Evolutionary conservation across 92 coral and sea anemone species (phyloP).

Genomic region (Pocillopora grandis): DNA sequence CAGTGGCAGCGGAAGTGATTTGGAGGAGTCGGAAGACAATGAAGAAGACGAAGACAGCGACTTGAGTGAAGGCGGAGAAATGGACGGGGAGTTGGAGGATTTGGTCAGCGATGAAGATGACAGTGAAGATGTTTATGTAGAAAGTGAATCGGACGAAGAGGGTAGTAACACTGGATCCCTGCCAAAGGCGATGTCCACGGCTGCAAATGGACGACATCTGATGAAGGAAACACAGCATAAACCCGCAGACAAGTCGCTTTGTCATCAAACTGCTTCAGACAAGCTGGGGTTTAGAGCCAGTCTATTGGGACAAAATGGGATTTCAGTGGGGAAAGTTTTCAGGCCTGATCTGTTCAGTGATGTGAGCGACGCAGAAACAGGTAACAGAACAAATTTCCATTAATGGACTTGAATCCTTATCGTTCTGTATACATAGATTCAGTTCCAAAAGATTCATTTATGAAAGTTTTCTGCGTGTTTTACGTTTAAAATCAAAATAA

Average conservation of each 20-base stretch:
- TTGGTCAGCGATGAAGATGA: constrained; percentile 76
- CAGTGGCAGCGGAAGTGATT: constrained; percentile 86
- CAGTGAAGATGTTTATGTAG: constrained; percentile 87
- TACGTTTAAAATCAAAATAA: too few relatives aligned
- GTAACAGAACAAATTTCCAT: constrained; percentile 36
- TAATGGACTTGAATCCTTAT: background rate
- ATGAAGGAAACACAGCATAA: constrained; percentile 26
- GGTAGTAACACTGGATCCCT: constrained; percentile 37
- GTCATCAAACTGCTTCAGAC: constrained; percentile 33
- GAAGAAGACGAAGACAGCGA: constrained; percentile 81
- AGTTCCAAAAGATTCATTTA: background rate
- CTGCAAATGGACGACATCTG: constrained; percentile 25
- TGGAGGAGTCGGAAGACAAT: constrained; percentile 67
- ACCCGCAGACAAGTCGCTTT: constrained; percentile 57
- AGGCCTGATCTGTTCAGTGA: constrained; percentile 74
- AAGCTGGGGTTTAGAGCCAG: constrained; percentile 40
- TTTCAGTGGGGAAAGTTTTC: constrained; percentile 57
- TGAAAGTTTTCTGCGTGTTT: too few relatives aligned
- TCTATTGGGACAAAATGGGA: constrained; percentile 66
- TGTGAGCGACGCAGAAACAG: constrained; percentile 88
- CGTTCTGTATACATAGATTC: background rate
- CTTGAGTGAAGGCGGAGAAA: constrained; percentile 93
- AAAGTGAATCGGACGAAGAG: constrained; percentile 83
- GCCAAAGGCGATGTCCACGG: constrained; percentile 49
- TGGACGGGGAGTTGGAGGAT: constrained; percentile 64